These are phyloP conservation scores for Aspiorhynchus laticeps DNA, from an alignment of 2,113 vertebrate genomes.

Conservation along the genomic window DNA sequence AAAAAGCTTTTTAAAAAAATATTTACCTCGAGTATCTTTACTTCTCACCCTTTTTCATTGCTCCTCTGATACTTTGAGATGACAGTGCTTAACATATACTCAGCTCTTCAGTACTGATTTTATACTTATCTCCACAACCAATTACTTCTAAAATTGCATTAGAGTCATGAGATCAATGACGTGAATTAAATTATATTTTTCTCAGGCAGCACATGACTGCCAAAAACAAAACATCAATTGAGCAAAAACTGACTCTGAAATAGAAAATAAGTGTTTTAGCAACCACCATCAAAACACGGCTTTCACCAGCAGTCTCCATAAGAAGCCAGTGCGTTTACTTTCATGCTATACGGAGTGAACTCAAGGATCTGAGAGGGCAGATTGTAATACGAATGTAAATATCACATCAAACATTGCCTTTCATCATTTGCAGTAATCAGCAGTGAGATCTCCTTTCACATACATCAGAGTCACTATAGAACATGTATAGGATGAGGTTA, in stretches of 20 bases:
- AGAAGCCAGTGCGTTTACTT: constrained; percentile 34
- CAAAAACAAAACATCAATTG: background rate
- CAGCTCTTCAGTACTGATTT: background rate
- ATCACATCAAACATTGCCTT: constrained; percentile 24
- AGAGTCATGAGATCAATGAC: background rate
- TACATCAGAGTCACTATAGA: constrained; percentile 13
- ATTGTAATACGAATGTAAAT: constrained; percentile 39
- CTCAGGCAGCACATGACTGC: background rate
- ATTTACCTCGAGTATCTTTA: background rate
- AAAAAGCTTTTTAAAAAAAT: background rate
- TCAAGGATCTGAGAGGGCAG: constrained; percentile 16
- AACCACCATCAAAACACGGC: constrained; percentile 28
- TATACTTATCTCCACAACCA: background rate
- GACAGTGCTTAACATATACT: background rate
- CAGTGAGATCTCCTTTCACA: background rate
- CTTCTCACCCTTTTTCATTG: background rate
- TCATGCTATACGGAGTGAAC: constrained; percentile 4
- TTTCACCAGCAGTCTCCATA: constrained; percentile 4
- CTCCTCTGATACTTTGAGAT: background rate
- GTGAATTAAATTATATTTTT: background rate
- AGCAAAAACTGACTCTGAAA: background rate
- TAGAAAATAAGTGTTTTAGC: background rate
- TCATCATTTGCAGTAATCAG: constrained; percentile 1
- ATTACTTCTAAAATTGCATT: background rate
- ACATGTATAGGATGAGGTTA: constrained; percentile 8